Evolutionary conservation across 2,797 vertebrate species (phyloP).

Genomic region (Chloroceryle inda): DNA sequence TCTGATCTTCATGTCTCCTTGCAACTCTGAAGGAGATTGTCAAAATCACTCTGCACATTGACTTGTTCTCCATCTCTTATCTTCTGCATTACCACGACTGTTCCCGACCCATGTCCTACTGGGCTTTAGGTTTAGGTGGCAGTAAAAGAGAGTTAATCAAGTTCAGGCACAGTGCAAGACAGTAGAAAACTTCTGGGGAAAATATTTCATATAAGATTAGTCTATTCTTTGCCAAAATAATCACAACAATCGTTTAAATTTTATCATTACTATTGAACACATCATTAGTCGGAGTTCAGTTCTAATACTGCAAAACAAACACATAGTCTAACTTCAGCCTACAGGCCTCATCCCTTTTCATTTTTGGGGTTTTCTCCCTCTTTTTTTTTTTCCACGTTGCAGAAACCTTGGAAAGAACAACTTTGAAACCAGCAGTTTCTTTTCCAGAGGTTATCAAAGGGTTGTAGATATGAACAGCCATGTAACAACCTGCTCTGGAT

Average conservation of each 20-base stretch:
- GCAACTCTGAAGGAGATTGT: background rate
- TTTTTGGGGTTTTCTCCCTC: background rate
- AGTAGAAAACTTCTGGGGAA: background rate
- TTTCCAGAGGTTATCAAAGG: background rate
- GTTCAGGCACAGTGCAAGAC: background rate
- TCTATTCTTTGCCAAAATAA: background rate
- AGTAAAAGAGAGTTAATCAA: background rate
- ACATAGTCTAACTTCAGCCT: background rate
- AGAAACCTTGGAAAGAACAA: background rate
- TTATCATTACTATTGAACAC: background rate
- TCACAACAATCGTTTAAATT: background rate
- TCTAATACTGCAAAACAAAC: background rate
- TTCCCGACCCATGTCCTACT: background rate
- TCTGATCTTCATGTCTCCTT: background rate
- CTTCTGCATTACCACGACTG: background rate
- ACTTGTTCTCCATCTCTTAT: background rate
- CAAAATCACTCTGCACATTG: background rate
- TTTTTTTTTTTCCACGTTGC: background rate
- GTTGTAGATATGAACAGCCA: background rate
- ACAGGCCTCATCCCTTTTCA: background rate
- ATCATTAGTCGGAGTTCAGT: background rate
- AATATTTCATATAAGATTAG: background rate
- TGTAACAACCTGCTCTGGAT: background rate
- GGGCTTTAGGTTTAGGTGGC: background rate
- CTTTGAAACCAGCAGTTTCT: background rate